These are phyloP conservation scores for Acleris laterana DNA, from an alignment of 2,888 invertebrate species.

Conservation along the genomic window DNA sequence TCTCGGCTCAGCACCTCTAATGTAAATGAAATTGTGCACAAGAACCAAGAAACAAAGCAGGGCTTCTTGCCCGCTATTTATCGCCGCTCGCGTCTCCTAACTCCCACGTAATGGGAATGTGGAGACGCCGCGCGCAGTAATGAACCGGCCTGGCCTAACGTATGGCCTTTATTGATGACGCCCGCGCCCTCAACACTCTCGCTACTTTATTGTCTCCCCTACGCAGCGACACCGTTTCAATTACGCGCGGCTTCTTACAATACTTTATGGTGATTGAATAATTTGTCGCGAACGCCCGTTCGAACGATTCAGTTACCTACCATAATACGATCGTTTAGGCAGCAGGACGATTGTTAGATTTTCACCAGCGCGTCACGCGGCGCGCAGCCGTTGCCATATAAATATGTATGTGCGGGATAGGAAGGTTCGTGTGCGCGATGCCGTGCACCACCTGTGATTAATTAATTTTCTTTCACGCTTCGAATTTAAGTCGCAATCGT, in stretches of 20 bases:
- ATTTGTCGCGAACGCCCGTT: slow-evolving; percentile 49
- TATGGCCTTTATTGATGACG: slow-evolving; percentile 80
- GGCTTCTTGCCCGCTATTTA: slow-evolving; percentile 77
- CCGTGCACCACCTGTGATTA: slow-evolving; percentile 70
- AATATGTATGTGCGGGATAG: slow-evolving; percentile 21
- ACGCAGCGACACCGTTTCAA: slow-evolving; percentile 69
- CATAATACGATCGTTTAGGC: slow-evolving; percentile 26
- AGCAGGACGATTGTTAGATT: slow-evolving; percentile 31
- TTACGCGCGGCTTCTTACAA: slow-evolving; percentile 68
- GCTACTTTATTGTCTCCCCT: slow-evolving; percentile 67
- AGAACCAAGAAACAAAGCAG: slow-evolving; percentile 82
- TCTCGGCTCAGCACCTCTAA: slow-evolving; percentile 76
- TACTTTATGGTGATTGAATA: slow-evolving; percentile 62
- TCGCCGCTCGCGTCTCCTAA: slow-evolving; percentile 77
- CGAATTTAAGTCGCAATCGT: slow-evolving; percentile 76
- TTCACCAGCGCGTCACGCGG: slow-evolving; percentile 10
- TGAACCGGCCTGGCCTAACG: slow-evolving; percentile 77
- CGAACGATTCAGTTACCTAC: slow-evolving; percentile 41
- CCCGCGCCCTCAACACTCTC: slow-evolving; percentile 62
- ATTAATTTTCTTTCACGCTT: slow-evolving; percentile 81
- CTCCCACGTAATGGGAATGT: slow-evolving; percentile 77
- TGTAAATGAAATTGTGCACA: slow-evolving; percentile 83
- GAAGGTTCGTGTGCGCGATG: slow-evolving; percentile 45
- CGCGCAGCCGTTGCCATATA: slow-evolving; percentile 11
- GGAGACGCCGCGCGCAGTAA: slow-evolving; percentile 73